phyloP scores from a whole-genome alignment of 1,140 invertebrate species.

The Carposina sasakii region DNA sequence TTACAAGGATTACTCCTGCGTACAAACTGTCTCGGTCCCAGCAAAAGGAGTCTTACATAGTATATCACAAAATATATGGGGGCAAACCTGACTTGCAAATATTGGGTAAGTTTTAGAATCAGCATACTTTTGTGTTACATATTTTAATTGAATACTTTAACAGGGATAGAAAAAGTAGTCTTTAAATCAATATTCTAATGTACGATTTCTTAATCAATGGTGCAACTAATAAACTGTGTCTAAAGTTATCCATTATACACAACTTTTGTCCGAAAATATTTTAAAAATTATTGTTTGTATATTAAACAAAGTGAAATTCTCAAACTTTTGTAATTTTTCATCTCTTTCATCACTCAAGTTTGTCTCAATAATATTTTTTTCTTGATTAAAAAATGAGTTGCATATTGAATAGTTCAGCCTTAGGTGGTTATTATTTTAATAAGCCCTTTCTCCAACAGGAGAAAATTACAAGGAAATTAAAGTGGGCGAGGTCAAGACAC shows the following conservation, averaged over 20 bases:
- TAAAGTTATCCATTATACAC: not conserved
- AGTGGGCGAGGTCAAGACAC: slow-evolving; percentile 52
- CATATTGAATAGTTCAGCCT: not conserved
- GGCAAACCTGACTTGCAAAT: slow-evolving; percentile 49
- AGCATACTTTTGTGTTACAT: not conserved
- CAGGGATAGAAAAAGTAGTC: not conserved
- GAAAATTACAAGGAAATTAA: slow-evolving; percentile 52
- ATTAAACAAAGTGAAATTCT: not conserved
- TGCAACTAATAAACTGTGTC: not conserved
- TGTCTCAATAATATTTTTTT: not conserved
- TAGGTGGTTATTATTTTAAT: slow-evolving; percentile 4
- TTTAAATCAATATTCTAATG: not conserved
- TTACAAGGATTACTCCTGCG: slow-evolving; percentile 58
- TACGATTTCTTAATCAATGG: not conserved
- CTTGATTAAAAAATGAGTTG: not conserved
- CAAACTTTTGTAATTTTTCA: not conserved
- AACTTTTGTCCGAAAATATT: not conserved
- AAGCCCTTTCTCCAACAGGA: slow-evolving; percentile 30
- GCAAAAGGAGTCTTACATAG: slow-evolving; percentile 53
- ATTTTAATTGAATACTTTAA: not conserved
- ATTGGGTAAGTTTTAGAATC: slow-evolving; percentile 35
- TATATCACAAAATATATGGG: slow-evolving; percentile 59
- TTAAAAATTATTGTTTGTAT: not conserved
- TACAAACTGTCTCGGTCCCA: slow-evolving; percentile 58
- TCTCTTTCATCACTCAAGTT: not conserved